These are phyloP conservation scores for Ptyas mucosa DNA, from an alignment of 2,113 vertebrate genomes.

Conservation along the genomic window DNA sequence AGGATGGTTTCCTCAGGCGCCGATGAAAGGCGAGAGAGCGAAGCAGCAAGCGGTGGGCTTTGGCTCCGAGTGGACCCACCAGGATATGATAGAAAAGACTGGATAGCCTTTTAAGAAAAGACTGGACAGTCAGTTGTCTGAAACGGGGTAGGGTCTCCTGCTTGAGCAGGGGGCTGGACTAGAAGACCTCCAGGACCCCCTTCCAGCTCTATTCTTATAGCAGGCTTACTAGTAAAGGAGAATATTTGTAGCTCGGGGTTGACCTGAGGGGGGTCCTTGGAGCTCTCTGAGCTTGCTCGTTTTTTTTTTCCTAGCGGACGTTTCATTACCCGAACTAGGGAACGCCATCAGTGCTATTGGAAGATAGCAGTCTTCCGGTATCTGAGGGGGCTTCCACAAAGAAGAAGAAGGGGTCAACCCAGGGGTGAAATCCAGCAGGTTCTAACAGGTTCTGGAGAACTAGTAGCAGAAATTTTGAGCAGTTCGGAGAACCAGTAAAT, in stretches of 20 bases:
- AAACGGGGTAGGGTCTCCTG: neutral
- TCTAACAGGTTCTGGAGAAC: no score
- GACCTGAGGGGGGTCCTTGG: no score
- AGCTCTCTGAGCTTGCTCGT: neutral
- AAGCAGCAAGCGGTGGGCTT: neutral
- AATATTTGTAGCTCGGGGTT: neutral
- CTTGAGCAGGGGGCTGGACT: neutral
- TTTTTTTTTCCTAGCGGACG: neutral
- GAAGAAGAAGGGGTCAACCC: no score
- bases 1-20: neutral
- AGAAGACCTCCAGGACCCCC: neutral
- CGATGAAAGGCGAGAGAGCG: neutral
- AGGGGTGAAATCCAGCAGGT: no score
- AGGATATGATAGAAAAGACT: neutral
- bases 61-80: neutral
- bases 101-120: no score
- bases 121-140: neutral
- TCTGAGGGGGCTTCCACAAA: no score
- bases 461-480: no score
- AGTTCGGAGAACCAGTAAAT: no score
- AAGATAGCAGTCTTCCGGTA: neutral
- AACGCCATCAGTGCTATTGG: neutral
- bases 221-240: no score
- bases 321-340: neutral
- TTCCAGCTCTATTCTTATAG: neutral